These are phyloP conservation scores for Rhipidura dahli DNA, from an alignment of 2,113 vertebrate genomes.

Conservation along the genomic window DNA sequence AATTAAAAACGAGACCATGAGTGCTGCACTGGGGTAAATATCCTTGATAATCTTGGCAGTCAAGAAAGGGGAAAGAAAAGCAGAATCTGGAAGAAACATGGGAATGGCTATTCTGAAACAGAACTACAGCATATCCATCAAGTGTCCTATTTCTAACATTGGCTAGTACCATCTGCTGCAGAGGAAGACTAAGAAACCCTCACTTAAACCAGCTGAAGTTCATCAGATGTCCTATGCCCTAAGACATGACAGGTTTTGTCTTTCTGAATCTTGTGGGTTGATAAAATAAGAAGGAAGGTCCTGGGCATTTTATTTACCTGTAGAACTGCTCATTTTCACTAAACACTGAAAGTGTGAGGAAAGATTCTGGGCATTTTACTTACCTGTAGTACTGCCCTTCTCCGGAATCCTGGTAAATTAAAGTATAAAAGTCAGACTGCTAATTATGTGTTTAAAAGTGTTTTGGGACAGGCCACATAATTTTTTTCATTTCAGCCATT, in stretches of 20 bases:
- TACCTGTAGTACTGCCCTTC: not conserved
- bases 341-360: not conserved
- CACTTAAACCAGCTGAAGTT: not conserved
- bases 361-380: not conserved
- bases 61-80: not conserved
- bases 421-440: not conserved
- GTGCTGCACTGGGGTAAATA: not conserved
- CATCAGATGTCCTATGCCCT: not conserved
- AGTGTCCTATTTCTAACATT: not conserved
- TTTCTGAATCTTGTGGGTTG: not conserved
- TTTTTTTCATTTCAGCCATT: not conserved
- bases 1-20: not conserved
- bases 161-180: not conserved
- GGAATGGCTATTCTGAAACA: not conserved
- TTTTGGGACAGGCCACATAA: not conserved
- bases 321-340: not conserved
- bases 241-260: not conserved
- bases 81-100: constrained; percentile 30
- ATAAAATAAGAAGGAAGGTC: not conserved
- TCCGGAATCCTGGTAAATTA: not conserved
- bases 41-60: not conserved
- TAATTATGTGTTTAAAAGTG: not conserved
- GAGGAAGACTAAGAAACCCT: not conserved
- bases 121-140: constrained; percentile 12
- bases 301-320: not conserved